These are phyloP conservation scores for Mactra quadrangularis DNA, from an alignment of 1,140 invertebrate genomes.

Conservation along the genomic window DNA sequence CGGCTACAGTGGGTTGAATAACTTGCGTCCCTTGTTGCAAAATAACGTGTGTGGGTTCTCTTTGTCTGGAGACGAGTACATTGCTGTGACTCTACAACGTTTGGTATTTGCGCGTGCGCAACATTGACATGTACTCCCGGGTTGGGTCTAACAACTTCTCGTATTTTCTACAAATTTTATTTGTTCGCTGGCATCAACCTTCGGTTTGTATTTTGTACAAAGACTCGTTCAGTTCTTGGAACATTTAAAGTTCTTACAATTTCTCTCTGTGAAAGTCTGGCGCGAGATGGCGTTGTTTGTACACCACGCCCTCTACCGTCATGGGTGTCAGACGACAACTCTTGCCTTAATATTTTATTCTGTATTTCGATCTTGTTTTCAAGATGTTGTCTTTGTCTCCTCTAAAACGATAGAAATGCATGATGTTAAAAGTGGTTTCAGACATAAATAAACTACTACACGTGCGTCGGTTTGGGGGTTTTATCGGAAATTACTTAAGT, in stretches of 20 bases:
- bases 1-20: neutral
- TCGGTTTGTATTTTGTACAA: neutral
- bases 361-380: slow-evolving; percentile 4
- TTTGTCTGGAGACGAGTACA: too few species aligned
- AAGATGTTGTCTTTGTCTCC: neutral
- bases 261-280: neutral
- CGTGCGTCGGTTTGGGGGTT: too few species aligned
- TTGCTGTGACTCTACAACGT: neutral
- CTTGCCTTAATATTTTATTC: neutral
- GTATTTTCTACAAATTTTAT: too few species aligned
- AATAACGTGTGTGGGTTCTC: neutral
- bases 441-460: neutral
- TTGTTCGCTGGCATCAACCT: neutral
- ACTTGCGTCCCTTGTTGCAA: neutral
- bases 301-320: neutral
- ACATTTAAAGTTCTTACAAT: neutral
- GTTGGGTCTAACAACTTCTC: neutral
- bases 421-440: too few species aligned
- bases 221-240: neutral
- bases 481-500: too few species aligned
- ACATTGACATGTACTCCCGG: too few species aligned
- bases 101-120: too few species aligned
- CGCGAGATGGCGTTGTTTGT: neutral
- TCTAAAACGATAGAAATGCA: too few species aligned
- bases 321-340: neutral